These are phyloP conservation scores for Hypomesus transpacificus DNA, from an alignment of 2,113 vertebrate species.

Conservation along the genomic window DNA sequence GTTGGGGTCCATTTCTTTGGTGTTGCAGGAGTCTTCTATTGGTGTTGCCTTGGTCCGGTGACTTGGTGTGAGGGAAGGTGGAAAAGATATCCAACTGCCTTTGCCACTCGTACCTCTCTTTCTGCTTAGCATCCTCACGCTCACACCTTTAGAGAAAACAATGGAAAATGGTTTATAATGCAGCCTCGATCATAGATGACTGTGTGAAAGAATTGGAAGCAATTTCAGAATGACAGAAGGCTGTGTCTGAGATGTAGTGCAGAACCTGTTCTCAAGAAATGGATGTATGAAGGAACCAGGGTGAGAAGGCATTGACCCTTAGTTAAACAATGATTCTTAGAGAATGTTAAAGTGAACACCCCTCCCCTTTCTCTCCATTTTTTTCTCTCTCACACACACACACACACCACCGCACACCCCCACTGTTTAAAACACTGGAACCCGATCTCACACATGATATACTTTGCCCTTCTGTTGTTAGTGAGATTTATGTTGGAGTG, in stretches of 20 bases:
- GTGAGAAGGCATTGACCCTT: background rate
- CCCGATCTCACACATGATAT: slow-evolving; percentile 3
- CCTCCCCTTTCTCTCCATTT: background rate
- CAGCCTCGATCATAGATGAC: too few species aligned
- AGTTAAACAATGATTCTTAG: slow-evolving; percentile 3
- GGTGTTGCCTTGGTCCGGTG: background rate
- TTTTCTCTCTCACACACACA: slow-evolving; percentile 5
- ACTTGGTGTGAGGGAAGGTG: too few species aligned
- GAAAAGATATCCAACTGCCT: background rate
- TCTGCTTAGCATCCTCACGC: background rate
- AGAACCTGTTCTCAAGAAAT: background rate
- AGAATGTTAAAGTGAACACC: slow-evolving; percentile 7
- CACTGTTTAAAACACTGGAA: background rate
- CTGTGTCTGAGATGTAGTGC: background rate
- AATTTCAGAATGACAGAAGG: background rate
- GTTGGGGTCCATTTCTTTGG: too few species aligned
- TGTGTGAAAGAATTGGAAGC: background rate
- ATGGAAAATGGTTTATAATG: background rate
- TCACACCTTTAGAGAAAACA: background rate
- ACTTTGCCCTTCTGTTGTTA: slow-evolving; percentile 42
- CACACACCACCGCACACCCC: background rate
- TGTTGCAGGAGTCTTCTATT: background rate
- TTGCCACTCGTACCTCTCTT: background rate
- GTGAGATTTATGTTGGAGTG: slow-evolving; percentile 53
- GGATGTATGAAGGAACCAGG: background rate